Conservation (phyloP, 2,113 vertebrate genomes). For the Nothoprocta pentlandii region DNA sequence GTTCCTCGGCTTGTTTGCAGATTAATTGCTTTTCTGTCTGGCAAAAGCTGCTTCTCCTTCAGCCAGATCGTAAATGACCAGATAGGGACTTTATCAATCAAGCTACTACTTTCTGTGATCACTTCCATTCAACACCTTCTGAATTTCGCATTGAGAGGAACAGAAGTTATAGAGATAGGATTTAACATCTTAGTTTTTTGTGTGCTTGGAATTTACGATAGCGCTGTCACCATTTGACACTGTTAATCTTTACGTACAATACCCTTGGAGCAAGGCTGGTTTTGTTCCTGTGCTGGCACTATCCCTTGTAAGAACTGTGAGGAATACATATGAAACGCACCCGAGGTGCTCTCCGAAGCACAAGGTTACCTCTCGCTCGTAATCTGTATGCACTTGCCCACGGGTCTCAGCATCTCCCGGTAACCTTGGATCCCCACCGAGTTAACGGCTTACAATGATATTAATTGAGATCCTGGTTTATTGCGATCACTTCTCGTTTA, state of each 20-base stretch:
- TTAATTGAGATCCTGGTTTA: not conserved
- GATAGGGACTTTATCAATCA: constrained; percentile 99
- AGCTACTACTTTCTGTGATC: constrained; percentile 84
- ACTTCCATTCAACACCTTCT: constrained; percentile 83
- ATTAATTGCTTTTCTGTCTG: constrained; percentile 99
- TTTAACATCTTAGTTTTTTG: constrained; percentile 69
- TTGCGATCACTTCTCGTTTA: not conserved
- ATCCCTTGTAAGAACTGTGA: constrained; percentile 52
- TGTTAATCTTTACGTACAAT: constrained; percentile 69
- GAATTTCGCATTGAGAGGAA: constrained; percentile 74
- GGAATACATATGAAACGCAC: constrained; percentile 31
- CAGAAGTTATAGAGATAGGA: constrained; percentile 76
- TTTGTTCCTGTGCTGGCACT: constrained; percentile 60
- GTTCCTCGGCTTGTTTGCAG: constrained; percentile 97
- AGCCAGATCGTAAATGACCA: constrained; percentile 99
- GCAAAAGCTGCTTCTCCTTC: constrained; percentile 92
- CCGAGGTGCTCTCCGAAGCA: not conserved
- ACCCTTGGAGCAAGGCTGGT: constrained; percentile 63
- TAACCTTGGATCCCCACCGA: constrained; percentile 28
- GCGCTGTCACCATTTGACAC: constrained; percentile 67
- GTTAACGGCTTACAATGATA: not conserved
- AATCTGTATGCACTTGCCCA: constrained; percentile 14
- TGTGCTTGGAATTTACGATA: constrained; percentile 69
- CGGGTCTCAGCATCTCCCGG: not conserved
- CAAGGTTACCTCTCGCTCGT: constrained; percentile 6